These are phyloP conservation scores for Sebastes hubbsi DNA, from an alignment of 2,797 vertebrate species.

Conservation along the genomic window DNA sequence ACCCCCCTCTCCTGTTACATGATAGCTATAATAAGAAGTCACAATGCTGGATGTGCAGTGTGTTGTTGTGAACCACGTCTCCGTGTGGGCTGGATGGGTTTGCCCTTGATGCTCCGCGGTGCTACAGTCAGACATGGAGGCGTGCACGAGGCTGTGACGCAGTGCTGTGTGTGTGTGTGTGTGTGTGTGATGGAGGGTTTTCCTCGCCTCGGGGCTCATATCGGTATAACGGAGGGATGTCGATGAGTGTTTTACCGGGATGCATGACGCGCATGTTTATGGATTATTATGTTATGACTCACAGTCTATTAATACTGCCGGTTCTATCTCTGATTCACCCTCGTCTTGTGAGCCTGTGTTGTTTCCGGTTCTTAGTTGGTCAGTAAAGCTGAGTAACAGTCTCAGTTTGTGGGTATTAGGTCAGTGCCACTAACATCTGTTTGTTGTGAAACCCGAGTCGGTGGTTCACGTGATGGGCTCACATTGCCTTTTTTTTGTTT, in stretches of 20 bases:
- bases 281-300: constrained; percentile 37
- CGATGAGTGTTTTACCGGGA: not conserved
- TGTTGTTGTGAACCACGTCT: not conserved
- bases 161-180: constrained; percentile 50
- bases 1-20: fast-evolving
- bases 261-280: not conserved
- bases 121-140: constrained; percentile 74
- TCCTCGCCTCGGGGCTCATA: constrained; percentile 56
- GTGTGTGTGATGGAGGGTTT: constrained; percentile 82
- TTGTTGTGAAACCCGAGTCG: constrained; percentile 96
- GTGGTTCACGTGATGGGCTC: constrained; percentile 83
- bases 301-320: not conserved
- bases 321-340: not conserved
- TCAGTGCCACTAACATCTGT: constrained; percentile 86
- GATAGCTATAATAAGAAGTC: not conserved
- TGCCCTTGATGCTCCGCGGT: constrained; percentile 65
- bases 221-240: not conserved
- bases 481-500: constrained; percentile 82
- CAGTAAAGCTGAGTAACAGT: constrained; percentile 34
- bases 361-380: constrained; percentile 31
- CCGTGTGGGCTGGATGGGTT: constrained; percentile 49
- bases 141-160: constrained; percentile 83
- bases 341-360: not conserved
- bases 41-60: not conserved
- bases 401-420: constrained; percentile 50